phyloP scores from a whole-genome alignment of 53 echinoderm and acorn worm genomes.

The Luidia sarsii region DNA sequence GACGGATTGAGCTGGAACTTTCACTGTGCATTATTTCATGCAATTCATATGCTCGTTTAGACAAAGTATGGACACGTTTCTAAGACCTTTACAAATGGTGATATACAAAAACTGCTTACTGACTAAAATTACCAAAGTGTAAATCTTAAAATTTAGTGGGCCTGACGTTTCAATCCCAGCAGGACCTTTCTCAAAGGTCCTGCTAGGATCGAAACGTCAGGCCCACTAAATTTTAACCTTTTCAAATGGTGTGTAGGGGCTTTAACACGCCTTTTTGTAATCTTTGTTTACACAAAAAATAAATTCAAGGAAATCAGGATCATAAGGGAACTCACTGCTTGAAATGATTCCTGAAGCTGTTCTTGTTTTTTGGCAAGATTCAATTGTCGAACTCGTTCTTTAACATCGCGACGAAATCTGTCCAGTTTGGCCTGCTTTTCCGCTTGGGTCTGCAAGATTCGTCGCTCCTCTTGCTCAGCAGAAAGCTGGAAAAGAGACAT shows the following conservation, averaged over 20 bases:
- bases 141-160: no score
- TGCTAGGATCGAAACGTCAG: no score
- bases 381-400: conserved; percentile 70
- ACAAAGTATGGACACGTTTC: no score
- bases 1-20: no score
- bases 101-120: background rate
- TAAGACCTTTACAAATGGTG: background rate
- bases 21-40: no score
- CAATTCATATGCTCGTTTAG: no score
- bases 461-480: conserved; percentile 78
- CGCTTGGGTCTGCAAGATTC: conserved; percentile 55
- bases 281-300: background rate
- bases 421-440: conserved; percentile 83
- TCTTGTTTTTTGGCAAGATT: conserved; percentile 72
- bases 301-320: background rate
- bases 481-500: conserved; percentile 57
- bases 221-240: no score
- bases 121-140: no score
- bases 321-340: conserved; percentile 85
- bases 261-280: no score
- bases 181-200: no score
- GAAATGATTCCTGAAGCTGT: conserved; percentile 78
- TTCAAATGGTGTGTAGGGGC: no score
- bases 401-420: conserved; percentile 78
- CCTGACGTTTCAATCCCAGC: no score